Evolutionary conservation across 2,797 vertebrate species (phyloP).

Genomic region (Danio albolineatus): DNA sequence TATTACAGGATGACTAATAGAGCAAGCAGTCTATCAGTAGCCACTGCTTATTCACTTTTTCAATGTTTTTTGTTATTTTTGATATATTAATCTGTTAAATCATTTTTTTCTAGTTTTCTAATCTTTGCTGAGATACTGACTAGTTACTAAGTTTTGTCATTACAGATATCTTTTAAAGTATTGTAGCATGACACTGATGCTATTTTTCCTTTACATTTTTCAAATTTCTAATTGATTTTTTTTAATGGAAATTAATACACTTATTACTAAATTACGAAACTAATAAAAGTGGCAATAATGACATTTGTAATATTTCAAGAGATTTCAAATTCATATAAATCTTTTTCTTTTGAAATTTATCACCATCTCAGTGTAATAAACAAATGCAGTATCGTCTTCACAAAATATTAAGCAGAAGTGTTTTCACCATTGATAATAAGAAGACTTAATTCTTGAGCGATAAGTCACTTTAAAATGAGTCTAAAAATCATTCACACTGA

Average conservation of each 20-base stretch:
- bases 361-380: not conserved
- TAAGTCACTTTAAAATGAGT: too few relatives aligned
- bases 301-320: not conserved
- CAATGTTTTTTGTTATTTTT: slow-evolving; percentile 9
- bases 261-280: too few relatives aligned
- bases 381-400: not conserved
- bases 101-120: not conserved
- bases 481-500: too few relatives aligned
- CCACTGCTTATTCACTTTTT: not conserved
- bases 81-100: not conserved
- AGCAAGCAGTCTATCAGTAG: not conserved
- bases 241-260: too few relatives aligned
- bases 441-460: not conserved
- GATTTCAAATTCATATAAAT: not conserved
- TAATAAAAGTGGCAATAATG: too few relatives aligned
- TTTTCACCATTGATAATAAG: not conserved
- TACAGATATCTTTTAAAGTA: not conserved
- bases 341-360: not conserved
- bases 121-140: not conserved
- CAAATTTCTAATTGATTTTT: too few relatives aligned
- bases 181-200: too few relatives aligned
- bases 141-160: not conserved
- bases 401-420: not conserved
- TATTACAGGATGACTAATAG: slow-evolving; percentile 6
- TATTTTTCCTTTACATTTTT: too few relatives aligned